Evolutionary conservation across 2,888 invertebrate species (phyloP).

Genomic region (Drosophila bunnanda): DNA sequence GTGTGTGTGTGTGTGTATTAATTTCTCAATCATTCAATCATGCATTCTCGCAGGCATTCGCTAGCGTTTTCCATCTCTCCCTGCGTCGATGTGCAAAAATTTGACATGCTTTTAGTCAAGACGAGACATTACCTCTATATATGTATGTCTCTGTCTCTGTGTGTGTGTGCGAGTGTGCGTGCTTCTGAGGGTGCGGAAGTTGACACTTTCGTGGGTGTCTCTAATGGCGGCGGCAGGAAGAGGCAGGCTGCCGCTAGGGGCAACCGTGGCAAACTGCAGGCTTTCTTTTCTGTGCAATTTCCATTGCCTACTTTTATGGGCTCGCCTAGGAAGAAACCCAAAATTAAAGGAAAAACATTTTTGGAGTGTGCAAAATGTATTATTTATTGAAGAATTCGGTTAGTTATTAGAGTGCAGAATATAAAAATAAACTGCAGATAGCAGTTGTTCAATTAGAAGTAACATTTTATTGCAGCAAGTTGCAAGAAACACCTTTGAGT

Average conservation of each 20-base stretch:
- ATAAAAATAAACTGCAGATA: not conserved
- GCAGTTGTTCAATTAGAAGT: conserved; percentile 5
- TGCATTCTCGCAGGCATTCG: conserved; percentile 68
- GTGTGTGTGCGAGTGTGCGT: conserved; percentile 10
- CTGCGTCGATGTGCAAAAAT: conserved; percentile 64
- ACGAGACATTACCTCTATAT: conserved; percentile 30
- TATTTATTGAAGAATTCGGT: not conserved
- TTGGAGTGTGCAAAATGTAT: not conserved
- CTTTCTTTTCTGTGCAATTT: not conserved
- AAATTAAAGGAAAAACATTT: not conserved
- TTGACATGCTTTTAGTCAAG: conserved; percentile 77
- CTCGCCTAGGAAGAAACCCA: not conserved
- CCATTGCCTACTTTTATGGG: conserved; percentile 22
- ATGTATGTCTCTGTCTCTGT: not conserved
- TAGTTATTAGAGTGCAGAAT: not conserved
- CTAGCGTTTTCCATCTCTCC: conserved; percentile 9
- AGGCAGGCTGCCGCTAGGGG: conserved; percentile 19
- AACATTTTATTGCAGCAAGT: not conserved
- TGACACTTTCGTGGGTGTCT: conserved; percentile 41
- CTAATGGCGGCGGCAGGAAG: conserved; percentile 43
- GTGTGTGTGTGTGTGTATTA: conserved; percentile 61
- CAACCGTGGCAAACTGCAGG: not conserved
- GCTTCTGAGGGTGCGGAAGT: conserved; percentile 44
- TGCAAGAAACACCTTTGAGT: not conserved
- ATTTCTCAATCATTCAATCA: conserved; percentile 78